phyloP scores from a whole-genome alignment of 1,140 invertebrate species.

The Lordiphosa stackelbergi region DNA sequence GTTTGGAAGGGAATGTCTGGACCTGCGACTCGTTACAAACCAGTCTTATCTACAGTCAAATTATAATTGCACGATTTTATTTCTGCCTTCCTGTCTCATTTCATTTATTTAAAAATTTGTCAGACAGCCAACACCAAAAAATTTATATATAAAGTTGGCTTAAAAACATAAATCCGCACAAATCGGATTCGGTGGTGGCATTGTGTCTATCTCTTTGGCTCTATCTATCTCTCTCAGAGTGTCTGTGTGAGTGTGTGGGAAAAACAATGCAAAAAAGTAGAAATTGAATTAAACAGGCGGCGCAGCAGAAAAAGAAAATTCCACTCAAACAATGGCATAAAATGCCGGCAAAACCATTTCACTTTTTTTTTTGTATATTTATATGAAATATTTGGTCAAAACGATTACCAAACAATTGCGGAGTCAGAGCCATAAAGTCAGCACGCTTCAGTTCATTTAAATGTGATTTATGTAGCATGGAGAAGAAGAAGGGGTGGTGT shows the following conservation, averaged over 20 bases:
- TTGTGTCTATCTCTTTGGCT: no score
- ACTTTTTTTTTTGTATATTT: slow-evolving; percentile 14
- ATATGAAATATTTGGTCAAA: slow-evolving; percentile 20
- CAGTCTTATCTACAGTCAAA: no score
- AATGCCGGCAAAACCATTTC: slow-evolving; percentile 5
- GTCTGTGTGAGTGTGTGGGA: slow-evolving; percentile 2
- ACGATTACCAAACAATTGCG: slow-evolving; percentile 21
- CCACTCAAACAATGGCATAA: slow-evolving; percentile 6
- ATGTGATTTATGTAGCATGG: slow-evolving; percentile 17
- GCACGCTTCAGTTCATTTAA: slow-evolving; percentile 21
- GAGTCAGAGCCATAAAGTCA: slow-evolving; percentile 8
- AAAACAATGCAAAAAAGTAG: slow-evolving; percentile 3
- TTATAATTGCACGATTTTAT: not conserved
- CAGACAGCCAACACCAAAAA: not conserved
- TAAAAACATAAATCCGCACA: slow-evolving; percentile 10
- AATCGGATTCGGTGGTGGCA: not conserved
- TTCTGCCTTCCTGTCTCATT: not conserved
- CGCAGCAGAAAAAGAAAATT: not conserved
- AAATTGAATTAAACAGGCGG: slow-evolving; percentile 10
- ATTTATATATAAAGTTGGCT: not conserved
- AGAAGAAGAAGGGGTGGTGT: slow-evolving; percentile 7
- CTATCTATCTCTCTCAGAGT: not conserved
- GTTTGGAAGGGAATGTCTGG: no score
- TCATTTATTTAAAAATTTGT: not conserved
- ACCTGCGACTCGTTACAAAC: no score